Conservation (phyloP, 2,888 invertebrate genomes). For the Scaptomyza caliginosa region DNA sequence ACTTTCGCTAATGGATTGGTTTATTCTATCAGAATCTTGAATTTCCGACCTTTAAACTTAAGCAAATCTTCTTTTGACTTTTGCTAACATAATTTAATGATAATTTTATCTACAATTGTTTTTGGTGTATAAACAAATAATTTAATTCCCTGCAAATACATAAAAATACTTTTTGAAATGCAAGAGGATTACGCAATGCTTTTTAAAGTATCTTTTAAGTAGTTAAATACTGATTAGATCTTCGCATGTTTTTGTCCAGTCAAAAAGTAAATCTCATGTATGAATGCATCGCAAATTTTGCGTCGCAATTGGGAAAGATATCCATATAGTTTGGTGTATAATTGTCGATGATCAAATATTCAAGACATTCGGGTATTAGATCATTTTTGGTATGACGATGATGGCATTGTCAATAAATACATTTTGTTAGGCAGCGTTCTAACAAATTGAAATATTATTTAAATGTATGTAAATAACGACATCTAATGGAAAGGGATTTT, state of each 20-base stretch:
- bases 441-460: slow-evolving; percentile 24
- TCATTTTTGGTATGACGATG: slow-evolving; percentile 60
- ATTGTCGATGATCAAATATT: slow-evolving; percentile 68
- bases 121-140: slow-evolving; percentile 42
- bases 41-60: not conserved
- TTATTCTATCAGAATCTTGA: not conserved
- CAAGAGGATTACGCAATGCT: slow-evolving; percentile 52
- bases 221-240: slow-evolving; percentile 56
- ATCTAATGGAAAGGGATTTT: not conserved
- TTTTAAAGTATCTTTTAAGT: slow-evolving; percentile 21
- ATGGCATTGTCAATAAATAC: slow-evolving; percentile 48
- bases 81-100: slow-evolving; percentile 14
- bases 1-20: too few species aligned
- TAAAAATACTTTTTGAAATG: slow-evolving; percentile 42
- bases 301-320: slow-evolving; percentile 63
- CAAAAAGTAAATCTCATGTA: slow-evolving; percentile 65
- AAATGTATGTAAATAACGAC: slow-evolving; percentile 19
- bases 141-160: slow-evolving; percentile 36
- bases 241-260: slow-evolving; percentile 57
- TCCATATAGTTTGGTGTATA: slow-evolving; percentile 55
- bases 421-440: slow-evolving; percentile 11
- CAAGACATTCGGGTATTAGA: slow-evolving; percentile 58
- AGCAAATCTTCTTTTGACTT: not conserved
- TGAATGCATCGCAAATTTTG: slow-evolving; percentile 63
- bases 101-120: slow-evolving; percentile 40